phyloP scores from a whole-genome alignment of 2,113 vertebrate species.

The Verasper variegatus region DNA sequence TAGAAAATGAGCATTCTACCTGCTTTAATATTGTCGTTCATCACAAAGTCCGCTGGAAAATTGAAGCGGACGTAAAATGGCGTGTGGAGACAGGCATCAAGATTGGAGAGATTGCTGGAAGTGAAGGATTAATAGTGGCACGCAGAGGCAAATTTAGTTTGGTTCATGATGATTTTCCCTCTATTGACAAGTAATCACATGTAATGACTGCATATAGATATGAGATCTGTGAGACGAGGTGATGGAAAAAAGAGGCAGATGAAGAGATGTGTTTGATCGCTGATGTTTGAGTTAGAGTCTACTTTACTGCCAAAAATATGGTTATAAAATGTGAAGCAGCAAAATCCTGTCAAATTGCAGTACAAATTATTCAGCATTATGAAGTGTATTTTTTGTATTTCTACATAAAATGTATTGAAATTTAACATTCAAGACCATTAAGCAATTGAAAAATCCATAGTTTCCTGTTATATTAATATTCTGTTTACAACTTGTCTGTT shows the following conservation, averaged over 20 bases:
- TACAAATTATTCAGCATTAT: too few relatives aligned
- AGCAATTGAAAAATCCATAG: too few relatives aligned
- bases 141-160: constrained; percentile 52
- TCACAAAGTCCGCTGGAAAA: constrained; percentile 64
- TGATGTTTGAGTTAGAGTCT: background rate
- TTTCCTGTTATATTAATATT: too few relatives aligned
- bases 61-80: constrained; percentile 66
- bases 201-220: constrained; percentile 44
- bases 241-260: background rate
- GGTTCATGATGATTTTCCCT: constrained; percentile 43
- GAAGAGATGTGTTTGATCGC: constrained; percentile 33
- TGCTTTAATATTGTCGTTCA: constrained; percentile 71
- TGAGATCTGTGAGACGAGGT: constrained; percentile 29
- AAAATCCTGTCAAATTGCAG: too few relatives aligned
- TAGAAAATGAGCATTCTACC: constrained; percentile 78
- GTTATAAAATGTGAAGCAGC: too few relatives aligned
- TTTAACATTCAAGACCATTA: too few relatives aligned
- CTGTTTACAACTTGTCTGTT: too few relatives aligned
- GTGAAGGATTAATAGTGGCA: constrained; percentile 64
- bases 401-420: too few relatives aligned
- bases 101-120: constrained; percentile 56
- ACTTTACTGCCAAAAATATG: too few relatives aligned
- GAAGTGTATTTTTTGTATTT: too few relatives aligned
- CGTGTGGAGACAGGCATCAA: constrained; percentile 53
- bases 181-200: constrained; percentile 59